Base-by-base conservation (phyloP, 2,797 vertebrate genomes). In the Sternotherus odoratus region DNA sequence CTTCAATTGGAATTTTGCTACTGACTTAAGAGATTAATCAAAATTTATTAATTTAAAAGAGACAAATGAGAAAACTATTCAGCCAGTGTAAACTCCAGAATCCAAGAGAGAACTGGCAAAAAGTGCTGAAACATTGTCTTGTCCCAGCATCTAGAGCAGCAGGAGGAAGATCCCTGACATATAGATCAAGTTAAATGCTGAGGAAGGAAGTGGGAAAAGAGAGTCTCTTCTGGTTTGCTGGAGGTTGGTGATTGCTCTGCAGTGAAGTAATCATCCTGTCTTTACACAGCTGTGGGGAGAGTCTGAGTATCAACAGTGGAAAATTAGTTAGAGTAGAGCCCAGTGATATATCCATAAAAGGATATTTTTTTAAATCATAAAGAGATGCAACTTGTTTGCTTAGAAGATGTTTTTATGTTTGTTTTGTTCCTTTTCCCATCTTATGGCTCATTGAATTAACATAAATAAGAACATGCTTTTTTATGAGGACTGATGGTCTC, bases 401-500 rank as follows among this genome's bases (percentile, higher is more conserved):
- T 72, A 57, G 26, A 79, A 50, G 53, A 72, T 82, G n/a, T 57
- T 86, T 87, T 83, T 60, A 75, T 87, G 54, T 28, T 53, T 79
- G 28, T 83, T 82, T 74, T 79, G 89, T 72, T 91, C 56, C 79
- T 87, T 57, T 36, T 36, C 82, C 82, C 84, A 46, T 51, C 82
- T 74, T 78, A 69, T 87, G 53, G 60, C 85, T 83, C 90, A 79
- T 83, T 87, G 86, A 87, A 87, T 83, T 91, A 87, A 87, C 79
- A 56, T 75, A 46, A 46, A 53, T 87, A 91, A 91, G 80, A 87
- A 87, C 75, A 85, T 11, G 24, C n/a, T 78, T 51, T 87, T 85
- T 87, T 87, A 83, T 8, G 28, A 48, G 75, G 36, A 56, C 78
- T 19, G 28, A 50, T 60, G 80, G 28, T 12, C 74, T 54, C 28